A percentile compares a stretch with the other conserved stretches of the same genome.
These are phyloP conservation scores for Zaprionus africanus DNA, from an alignment of 1,140 invertebrate species.

Conservation along the genomic window DNA sequence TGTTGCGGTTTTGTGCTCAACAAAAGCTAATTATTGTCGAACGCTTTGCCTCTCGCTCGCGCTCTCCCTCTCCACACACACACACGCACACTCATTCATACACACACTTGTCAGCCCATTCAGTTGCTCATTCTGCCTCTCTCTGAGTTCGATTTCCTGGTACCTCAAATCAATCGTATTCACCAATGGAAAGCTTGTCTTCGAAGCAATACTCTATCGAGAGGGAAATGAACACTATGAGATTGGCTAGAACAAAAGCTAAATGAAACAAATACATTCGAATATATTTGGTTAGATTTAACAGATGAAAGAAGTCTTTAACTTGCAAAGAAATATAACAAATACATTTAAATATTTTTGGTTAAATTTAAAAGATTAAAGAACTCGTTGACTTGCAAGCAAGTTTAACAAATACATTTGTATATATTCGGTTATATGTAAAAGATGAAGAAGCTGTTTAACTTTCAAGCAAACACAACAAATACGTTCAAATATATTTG, in stretches of 20 bases:
- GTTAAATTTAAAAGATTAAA: too few relatives aligned
- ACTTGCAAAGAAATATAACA: not conserved
- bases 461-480: too few relatives aligned
- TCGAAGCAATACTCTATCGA: constrained; percentile 17
- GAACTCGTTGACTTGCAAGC: too few relatives aligned
- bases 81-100: not conserved
- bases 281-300: too few relatives aligned
- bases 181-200: constrained; percentile 48
- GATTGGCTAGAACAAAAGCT: not conserved
- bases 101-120: not conserved
- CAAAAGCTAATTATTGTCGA: constrained; percentile 54
- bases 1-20: constrained; percentile 42
- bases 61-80: constrained; percentile 1
- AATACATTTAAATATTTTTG: too few relatives aligned
- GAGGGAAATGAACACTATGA: not conserved
- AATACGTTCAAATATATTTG: too few relatives aligned
- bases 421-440: too few relatives aligned
- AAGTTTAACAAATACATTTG: too few relatives aligned
- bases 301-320: too few relatives aligned
- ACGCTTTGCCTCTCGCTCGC: constrained; percentile 12
- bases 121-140: constrained; percentile 18
- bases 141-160: constrained; percentile 46
- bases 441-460: too few relatives aligned
- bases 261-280: not conserved
- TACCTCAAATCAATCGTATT: constrained; percentile 45